Evolutionary conservation across 2,888 invertebrate genomes (phyloP).

Genomic region (Dryomyza anilis): DNA sequence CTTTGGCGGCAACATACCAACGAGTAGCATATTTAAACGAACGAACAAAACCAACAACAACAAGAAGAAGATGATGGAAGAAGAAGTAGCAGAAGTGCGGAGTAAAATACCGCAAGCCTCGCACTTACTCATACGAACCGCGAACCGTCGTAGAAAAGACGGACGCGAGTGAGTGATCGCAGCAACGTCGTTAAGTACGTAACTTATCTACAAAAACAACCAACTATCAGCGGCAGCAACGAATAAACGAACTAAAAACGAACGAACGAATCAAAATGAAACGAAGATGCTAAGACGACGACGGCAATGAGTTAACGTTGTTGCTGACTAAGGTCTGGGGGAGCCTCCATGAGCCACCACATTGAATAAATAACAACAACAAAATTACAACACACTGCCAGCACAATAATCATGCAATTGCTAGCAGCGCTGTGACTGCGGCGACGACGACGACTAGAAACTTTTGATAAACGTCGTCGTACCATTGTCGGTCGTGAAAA

Average conservation of each 20-base stretch:
- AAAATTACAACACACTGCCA: no score
- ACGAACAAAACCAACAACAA: conserved; percentile 19
- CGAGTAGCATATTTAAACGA: neutral
- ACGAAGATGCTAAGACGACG: no score
- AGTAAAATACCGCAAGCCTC: conserved; percentile 44
- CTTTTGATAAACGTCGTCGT: no score
- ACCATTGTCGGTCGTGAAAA: neutral
- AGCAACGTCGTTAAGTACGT: neutral
- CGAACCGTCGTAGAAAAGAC: conserved; percentile 31
- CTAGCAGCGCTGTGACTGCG: no score
- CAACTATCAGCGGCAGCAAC: neutral
- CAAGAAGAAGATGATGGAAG: conserved; percentile 21
- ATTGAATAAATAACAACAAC: no score
- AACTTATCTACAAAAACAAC: conserved; percentile 22
- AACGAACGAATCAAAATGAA: no score
- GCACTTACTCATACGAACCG: conserved; percentile 44
- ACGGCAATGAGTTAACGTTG: no score
- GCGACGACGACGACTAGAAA: no score
- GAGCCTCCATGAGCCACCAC: no score
- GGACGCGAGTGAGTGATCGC: no score
- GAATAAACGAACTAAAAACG: neutral
- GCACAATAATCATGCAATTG: no score
- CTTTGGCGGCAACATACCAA: neutral
- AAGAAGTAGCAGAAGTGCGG: conserved; percentile 24
- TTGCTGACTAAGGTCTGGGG: no score